phyloP scores from a whole-genome alignment of 2,888 invertebrate species.

The Fabriciana adippe region DNA sequence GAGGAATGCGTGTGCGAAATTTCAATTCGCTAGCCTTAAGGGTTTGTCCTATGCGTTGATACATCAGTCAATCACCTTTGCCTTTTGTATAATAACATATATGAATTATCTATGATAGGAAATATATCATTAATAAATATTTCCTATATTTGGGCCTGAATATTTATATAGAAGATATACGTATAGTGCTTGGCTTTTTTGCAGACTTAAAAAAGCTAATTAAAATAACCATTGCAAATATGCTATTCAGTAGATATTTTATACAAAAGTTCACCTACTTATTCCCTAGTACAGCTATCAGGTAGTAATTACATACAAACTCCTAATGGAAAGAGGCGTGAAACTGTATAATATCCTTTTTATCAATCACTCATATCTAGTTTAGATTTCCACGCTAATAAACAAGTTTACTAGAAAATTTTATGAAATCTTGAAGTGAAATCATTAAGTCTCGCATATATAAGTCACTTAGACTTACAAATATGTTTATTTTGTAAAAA shows the following conservation, averaged over 20 bases:
- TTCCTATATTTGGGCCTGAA: too few relatives aligned
- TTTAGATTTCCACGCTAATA: slow-evolving; percentile 26
- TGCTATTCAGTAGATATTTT: slow-evolving; percentile 1
- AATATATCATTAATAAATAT: too few relatives aligned
- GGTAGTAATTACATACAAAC: slow-evolving; percentile 14
- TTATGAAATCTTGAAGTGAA: slow-evolving; percentile 33
- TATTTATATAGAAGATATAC: too few relatives aligned
- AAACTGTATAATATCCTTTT: slow-evolving; percentile 26
- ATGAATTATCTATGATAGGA: too few relatives aligned
- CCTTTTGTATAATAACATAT: too few relatives aligned
- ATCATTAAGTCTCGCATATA: slow-evolving; percentile 17
- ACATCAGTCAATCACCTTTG: too few relatives aligned
- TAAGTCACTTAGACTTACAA: slow-evolving; percentile 8
- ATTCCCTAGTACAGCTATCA: slow-evolving; percentile 7
- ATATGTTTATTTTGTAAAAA: background rate
- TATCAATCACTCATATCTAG: slow-evolving; percentile 27
- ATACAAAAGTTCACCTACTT: slow-evolving; percentile 20
- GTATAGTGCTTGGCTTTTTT: too few relatives aligned
- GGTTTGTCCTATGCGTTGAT: too few relatives aligned
- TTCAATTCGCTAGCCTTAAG: too few relatives aligned
- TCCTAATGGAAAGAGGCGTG: slow-evolving; percentile 28
- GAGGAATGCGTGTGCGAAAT: too few relatives aligned
- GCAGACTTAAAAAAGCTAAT: too few relatives aligned
- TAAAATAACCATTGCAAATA: background rate
- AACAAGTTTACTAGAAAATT: slow-evolving; percentile 34